Conservation (phyloP, 2,888 invertebrate species). For the Bugulina stolonifera region DNA sequence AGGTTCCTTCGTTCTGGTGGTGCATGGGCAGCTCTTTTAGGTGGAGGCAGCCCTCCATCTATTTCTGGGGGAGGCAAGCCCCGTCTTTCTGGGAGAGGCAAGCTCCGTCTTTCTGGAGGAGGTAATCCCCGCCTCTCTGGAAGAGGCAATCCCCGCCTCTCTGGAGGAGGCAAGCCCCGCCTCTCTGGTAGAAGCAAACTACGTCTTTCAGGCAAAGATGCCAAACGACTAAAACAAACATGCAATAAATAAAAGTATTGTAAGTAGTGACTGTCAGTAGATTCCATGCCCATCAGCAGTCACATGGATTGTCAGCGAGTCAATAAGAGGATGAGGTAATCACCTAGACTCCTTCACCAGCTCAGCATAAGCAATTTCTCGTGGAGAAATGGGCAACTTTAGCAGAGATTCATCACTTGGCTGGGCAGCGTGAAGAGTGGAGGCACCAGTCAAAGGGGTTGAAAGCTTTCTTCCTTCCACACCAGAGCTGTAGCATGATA, state of each 20-base stretch:
- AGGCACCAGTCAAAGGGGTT: not conserved
- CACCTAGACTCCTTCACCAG: not conserved
- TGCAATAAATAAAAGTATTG: not conserved
- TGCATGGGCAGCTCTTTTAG: too few relatives aligned
- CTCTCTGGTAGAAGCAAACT: not conserved
- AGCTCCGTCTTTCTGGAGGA: not conserved
- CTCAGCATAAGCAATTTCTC: slow-evolving; percentile 3
- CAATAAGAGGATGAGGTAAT: not conserved
- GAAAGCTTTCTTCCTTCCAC: too few relatives aligned
- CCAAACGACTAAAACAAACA: not conserved
- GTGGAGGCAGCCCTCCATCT: too few relatives aligned
- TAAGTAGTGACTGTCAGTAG: not conserved
- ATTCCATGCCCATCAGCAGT: not conserved
- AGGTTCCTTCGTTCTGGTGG: too few relatives aligned
- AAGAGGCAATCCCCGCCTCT: not conserved
- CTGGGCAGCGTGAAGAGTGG: not conserved
- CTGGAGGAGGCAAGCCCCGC: not conserved
- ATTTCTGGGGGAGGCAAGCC: not conserved
- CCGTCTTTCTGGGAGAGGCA: not conserved
- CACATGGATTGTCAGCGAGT: not conserved
- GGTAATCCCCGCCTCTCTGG: not conserved
- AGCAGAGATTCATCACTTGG: not conserved
- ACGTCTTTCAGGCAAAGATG: not conserved
- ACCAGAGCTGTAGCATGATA: too few relatives aligned
- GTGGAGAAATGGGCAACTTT: not conserved